Conservation (phyloP, 2,797 vertebrate genomes). For the Emydoidea blandingii region DNA sequence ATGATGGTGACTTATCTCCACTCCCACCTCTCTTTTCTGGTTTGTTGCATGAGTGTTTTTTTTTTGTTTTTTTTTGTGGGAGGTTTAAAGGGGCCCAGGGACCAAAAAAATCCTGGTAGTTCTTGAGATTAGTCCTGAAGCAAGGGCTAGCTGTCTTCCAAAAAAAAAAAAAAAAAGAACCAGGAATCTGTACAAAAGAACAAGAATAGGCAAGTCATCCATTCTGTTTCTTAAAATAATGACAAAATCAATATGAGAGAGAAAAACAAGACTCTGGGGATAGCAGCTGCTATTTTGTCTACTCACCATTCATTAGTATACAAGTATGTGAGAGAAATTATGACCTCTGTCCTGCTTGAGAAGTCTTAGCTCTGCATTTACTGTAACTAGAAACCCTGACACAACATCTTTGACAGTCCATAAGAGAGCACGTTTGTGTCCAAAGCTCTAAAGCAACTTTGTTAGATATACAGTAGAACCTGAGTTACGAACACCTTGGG, state of each 20-base stretch:
- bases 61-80: not conserved
- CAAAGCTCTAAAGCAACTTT: not conserved
- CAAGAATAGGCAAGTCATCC: not conserved
- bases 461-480: too few relatives aligned
- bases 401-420: not conserved
- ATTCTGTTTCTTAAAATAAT: slow-evolving; percentile 4
- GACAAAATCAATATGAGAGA: not conserved
- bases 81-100: not conserved
- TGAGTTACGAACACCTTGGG: too few relatives aligned
- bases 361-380: not conserved
- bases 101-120: not conserved
- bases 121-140: not conserved
- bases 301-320: not conserved
- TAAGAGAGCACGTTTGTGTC: not conserved
- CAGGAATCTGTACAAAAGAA: not conserved
- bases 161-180: not conserved
- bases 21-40: too few relatives aligned
- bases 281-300: not conserved
- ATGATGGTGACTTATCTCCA: not conserved
- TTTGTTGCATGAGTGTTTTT: not conserved
- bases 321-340: not conserved
- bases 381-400: not conserved
- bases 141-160: not conserved
- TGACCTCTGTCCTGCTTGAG: not conserved
- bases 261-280: not conserved